A percentile compares a stretch with the other conserved stretches of the same genome.
Evolutionary conservation across 2,888 invertebrate genomes (phyloP).

Genomic region (Galerucella nymphaeae): DNA sequence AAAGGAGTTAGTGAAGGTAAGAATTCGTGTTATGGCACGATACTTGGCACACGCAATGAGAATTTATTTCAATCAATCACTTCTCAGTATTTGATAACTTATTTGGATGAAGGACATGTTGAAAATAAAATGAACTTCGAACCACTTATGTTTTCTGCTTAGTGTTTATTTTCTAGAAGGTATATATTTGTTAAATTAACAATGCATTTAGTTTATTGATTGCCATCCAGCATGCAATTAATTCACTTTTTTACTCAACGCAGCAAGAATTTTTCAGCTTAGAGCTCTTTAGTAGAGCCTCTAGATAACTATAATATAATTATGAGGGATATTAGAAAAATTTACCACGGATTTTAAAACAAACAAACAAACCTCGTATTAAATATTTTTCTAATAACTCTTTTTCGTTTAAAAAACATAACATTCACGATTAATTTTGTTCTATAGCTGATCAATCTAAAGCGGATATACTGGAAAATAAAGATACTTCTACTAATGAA

Average conservation of each 20-base stretch:
- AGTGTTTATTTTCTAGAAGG: slow-evolving; percentile 10
- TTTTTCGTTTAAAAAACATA: not conserved
- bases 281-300: not conserved
- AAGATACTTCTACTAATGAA: slow-evolving; percentile 65
- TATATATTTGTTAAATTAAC: slow-evolving; percentile 7
- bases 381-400: slow-evolving; percentile 2
- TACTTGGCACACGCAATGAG: slow-evolving; percentile 62
- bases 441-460: slow-evolving; percentile 59
- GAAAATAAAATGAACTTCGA: not conserved
- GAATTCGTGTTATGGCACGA: slow-evolving; percentile 57
- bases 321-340: not conserved
- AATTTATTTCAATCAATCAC: slow-evolving; percentile 29
- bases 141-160: slow-evolving; percentile 1
- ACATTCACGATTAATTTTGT: slow-evolving; percentile 14
- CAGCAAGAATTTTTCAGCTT: not conserved
- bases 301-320: not conserved
- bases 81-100: slow-evolving; percentile 14
- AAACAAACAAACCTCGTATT: too few species aligned
- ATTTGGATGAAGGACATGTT: not conserved
- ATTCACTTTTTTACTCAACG: not conserved
- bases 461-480: slow-evolving; percentile 54
- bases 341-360: too few species aligned
- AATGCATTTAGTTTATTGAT: slow-evolving; percentile 7
- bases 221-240: not conserved
- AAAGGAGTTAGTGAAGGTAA: slow-evolving; percentile 63